phyloP scores from a whole-genome alignment of 2,888 invertebrate genomes.

The Craniophora ligustri region DNA sequence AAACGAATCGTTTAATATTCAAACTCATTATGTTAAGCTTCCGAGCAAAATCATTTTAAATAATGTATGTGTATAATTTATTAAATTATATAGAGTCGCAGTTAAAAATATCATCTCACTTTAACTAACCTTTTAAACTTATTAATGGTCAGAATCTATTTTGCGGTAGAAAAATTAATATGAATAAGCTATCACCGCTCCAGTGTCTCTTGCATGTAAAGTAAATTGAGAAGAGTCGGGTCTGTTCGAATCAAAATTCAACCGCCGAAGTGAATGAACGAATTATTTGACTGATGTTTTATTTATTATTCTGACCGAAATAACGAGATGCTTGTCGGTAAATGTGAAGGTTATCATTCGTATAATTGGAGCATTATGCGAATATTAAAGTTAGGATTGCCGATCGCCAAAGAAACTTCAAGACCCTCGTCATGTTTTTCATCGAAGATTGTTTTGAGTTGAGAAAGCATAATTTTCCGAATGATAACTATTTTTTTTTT shows the following conservation, averaged over 20 bases:
- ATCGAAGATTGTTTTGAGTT: conserved; percentile 30
- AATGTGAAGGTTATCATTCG: conserved; percentile 51
- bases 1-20: too few relatives aligned
- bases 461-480: conserved; percentile 28
- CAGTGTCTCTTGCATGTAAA: conserved; percentile 61
- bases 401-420: conserved; percentile 28
- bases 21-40: too few relatives aligned
- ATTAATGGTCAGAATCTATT: conserved; percentile 27
- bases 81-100: not conserved
- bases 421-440: conserved; percentile 48
- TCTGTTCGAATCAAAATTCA: conserved; percentile 65
- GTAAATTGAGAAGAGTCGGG: conserved; percentile 55
- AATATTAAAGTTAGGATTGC: conserved; percentile 38
- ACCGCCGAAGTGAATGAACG: conserved; percentile 63
- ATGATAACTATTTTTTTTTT: conserved; percentile 11
- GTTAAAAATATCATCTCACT: conserved; percentile 2
- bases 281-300: conserved; percentile 66
- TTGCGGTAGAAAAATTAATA: conserved; percentile 48
- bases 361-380: conserved; percentile 49
- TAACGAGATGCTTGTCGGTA: conserved; percentile 56
- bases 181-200: conserved; percentile 54
- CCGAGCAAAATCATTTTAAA: too few relatives aligned
- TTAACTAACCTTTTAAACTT: conserved; percentile 33
- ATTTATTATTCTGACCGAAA: conserved; percentile 66
- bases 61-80: too few relatives aligned